These are phyloP conservation scores for Heteromyza rotundicornis DNA, from an alignment of 2,888 invertebrate genomes.

Conservation along the genomic window DNA sequence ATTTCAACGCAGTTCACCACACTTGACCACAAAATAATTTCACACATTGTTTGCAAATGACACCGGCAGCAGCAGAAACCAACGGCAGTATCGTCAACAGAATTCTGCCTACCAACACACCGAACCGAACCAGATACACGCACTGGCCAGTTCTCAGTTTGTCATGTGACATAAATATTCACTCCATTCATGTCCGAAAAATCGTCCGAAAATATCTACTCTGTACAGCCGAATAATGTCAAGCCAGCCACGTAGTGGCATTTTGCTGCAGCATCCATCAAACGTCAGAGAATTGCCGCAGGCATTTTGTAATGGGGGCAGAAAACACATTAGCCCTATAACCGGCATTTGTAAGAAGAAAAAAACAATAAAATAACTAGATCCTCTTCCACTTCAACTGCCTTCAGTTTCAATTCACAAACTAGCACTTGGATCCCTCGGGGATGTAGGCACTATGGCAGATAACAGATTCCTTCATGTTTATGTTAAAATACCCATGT, in stretches of 20 bases:
- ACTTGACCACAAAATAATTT: constrained; percentile 4
- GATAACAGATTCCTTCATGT: no score
- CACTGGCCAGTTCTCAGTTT: neutral
- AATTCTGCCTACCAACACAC: no score
- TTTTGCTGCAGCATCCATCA: neutral
- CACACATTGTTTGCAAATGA: neutral
- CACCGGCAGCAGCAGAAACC: neutral
- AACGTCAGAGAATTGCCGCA: neutral
- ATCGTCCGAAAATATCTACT: no score
- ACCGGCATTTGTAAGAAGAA: no score
- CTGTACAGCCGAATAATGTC: neutral
- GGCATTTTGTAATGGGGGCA: no score
- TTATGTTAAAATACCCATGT: no score
- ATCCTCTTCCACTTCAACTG: no score
- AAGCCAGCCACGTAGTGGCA: neutral
- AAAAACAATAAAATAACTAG: no score
- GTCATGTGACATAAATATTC: neutral
- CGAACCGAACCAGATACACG: neutral
- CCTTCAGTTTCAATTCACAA: no score
- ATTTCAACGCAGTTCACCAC: neutral
- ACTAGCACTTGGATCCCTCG: no score
- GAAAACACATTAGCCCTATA: no score
- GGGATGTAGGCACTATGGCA: no score
- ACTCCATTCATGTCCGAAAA: neutral
- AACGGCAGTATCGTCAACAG: neutral